Base-by-base conservation (phyloP, 2,113 vertebrate genomes). In the Eulemur macaco region DNA sequence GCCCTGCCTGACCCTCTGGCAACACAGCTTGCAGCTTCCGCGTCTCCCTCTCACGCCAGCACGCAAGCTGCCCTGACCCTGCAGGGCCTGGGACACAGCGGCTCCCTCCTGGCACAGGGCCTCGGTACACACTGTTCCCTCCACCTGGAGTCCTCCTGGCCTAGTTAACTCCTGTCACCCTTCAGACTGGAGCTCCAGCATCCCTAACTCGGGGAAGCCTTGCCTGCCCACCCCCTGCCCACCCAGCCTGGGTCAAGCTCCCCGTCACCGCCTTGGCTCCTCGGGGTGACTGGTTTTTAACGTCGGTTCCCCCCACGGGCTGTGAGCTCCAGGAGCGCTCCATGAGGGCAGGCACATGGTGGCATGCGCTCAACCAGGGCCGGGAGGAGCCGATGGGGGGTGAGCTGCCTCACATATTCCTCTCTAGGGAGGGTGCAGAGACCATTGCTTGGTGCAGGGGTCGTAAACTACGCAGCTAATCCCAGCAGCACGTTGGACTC, bases 11-110 rank as follows among this genome's bases (percentile, higher is more conserved):
- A 20, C 27, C 54, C 76, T 76, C 77, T 18, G 23, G 47, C n/a
- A 25, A 8, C 27, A 34, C 0, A 1, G 50, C 42, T 60, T 15
- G 50, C 4, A 1, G n/a, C 39, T 60, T 31, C 45, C 1, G 0
- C 0, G 2, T 15, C 56, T 85, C 54, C n/a, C 14, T 20, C 88
- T 47, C 91, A 52, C 0, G 37, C 68, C 18, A 11, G 73, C 76
- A n/a, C 31, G 25, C 74, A 63, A 86, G 88, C 85, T 92, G 50
- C 74, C 64, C 54, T 37, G 37, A 52, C 52, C 83, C 84, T 83
- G 58, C 90, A 42, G 58, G 66, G 54, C 68, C 68, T 25, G 14
- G 39, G 69, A 80, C 69, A 27, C 80, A 90, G 91, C 1, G 0
- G 54, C 12, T 64, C 74, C 13, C 25, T 80, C 47, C 42, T 80